A percentile compares a stretch with the other conserved stretches of the same genome.
Evolutionary conservation across 1,140 invertebrate genomes (phyloP).

Genomic region (Eufriesea mexicana): DNA sequence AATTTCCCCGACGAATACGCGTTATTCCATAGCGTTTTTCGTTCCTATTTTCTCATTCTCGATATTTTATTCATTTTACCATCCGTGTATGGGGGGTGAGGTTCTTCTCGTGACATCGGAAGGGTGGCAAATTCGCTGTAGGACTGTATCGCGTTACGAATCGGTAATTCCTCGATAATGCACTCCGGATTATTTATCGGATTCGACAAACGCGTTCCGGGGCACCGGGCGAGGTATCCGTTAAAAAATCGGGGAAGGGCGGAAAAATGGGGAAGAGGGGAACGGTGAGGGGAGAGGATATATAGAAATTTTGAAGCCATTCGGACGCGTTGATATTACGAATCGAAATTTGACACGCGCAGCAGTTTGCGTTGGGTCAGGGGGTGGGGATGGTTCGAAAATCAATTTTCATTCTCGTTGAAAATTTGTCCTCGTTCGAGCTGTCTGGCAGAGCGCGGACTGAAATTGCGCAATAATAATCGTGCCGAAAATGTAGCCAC

Average conservation of each 20-base stretch:
- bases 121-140: background rate
- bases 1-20: too few relatives aligned
- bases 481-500: conserved; percentile 28
- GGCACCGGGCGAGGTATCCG: background rate
- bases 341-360: background rate
- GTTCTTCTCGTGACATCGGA: background rate
- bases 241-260: background rate
- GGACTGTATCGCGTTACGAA: background rate
- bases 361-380: background rate
- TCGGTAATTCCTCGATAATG: background rate
- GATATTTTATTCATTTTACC: too few relatives aligned
- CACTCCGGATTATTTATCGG: background rate
- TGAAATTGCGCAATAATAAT: conserved; percentile 35
- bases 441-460: background rate
- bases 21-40: background rate
- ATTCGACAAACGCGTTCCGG: background rate
- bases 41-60: too few relatives aligned
- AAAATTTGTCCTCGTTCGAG: conserved; percentile 23
- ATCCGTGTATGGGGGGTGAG: too few relatives aligned
- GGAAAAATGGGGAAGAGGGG: background rate
- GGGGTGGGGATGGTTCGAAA: background rate
- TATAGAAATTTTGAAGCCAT: background rate
- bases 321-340: background rate
- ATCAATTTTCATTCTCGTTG: conserved; percentile 33
- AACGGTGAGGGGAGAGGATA: background rate